Base-by-base conservation (phyloP, 2,113 vertebrate species). In the Polyodon spathula region DNA sequence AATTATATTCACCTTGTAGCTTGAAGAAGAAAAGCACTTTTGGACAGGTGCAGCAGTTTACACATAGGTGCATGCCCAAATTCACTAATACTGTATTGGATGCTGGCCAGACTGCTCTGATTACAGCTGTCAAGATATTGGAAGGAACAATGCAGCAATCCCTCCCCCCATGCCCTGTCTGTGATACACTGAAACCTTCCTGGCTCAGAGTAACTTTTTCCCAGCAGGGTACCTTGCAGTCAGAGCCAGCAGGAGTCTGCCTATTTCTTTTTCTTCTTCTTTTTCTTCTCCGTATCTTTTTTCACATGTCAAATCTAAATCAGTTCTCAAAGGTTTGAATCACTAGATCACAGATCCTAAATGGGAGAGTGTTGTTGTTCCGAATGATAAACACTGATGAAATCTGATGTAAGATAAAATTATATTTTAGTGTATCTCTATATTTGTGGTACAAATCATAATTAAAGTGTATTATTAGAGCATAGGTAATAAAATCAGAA, bases 11-110 rank as follows among this genome's bases (percentile, higher is more conserved):
- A 64, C 48, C 54, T 16, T 16, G 27, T 58, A 46, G 41, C 51
- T 15, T 15, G 50, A 59, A 58, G 43, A 48, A 66, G 60, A 59
- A 48, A 41, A 60, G 54, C 58, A 50, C 51, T 46, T 37, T 17
- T 44, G 63, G 72, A 68, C 69, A 77, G 71, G 71, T 70, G 68
- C 64, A 70, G 55, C 59, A 60, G 65, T 65, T 62, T 60, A 52
- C 55, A 62, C 59, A 50, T 58, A 57, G 14, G 42, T 41, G n/a
- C 56, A 60, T 56, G 64, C 46, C 52, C 61, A 66, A 41, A 56
- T 17, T 56, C 55, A 42, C 14, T 46, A 16, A 58, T 63, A 61
- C 60, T 68, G 40, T 17, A 54, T 58, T 73, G 73, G 71, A 56
- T 4, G 4, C 50, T 56, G 68, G 66, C 69, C 74, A 70, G 42